Conservation (phyloP, 1,140 invertebrate genomes). For the Hylaeus anthracinus region DNA sequence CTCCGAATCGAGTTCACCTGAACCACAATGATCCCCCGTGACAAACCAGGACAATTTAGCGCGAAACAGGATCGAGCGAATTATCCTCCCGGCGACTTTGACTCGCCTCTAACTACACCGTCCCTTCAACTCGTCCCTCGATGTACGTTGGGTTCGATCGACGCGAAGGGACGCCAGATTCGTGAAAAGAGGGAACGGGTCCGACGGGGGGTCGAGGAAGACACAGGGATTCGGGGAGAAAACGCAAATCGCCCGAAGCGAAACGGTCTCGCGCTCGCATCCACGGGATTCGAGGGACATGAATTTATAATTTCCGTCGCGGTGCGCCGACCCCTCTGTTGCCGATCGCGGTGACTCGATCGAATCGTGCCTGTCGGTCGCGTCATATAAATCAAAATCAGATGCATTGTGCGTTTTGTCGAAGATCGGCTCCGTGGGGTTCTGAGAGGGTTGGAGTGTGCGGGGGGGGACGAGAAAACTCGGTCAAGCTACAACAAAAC, state of each 20-base stretch:
- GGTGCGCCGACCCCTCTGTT: conserved; percentile 55
- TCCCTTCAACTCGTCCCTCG: too few species aligned
- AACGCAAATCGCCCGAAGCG: conserved; percentile 59
- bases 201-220: conserved; percentile 10
- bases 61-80: too few species aligned
- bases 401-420: conserved; percentile 71
- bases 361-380: conserved; percentile 74
- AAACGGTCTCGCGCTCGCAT: conserved; percentile 43
- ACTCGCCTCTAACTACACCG: too few species aligned
- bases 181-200: too few species aligned
- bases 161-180: too few species aligned
- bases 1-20: too few species aligned
- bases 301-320: conserved; percentile 80
- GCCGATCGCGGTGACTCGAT: conserved; percentile 52
- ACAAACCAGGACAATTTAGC: too few species aligned
- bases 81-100: too few species aligned
- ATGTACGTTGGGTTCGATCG: too few species aligned
- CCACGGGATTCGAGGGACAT: conserved; percentile 58
- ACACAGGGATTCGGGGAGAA: conserved; percentile 20
- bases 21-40: too few species aligned
- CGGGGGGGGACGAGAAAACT: conserved; percentile 71
- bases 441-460: conserved; percentile 32
- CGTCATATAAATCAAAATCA: conserved; percentile 81
- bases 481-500: conserved; percentile 79
- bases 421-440: conserved; percentile 36